Percentiles rank a stretch among this genome's conserved stretches.
phyloP scores from a whole-genome alignment of 2,113 vertebrate genomes.

The Apaloderma vittatum region DNA sequence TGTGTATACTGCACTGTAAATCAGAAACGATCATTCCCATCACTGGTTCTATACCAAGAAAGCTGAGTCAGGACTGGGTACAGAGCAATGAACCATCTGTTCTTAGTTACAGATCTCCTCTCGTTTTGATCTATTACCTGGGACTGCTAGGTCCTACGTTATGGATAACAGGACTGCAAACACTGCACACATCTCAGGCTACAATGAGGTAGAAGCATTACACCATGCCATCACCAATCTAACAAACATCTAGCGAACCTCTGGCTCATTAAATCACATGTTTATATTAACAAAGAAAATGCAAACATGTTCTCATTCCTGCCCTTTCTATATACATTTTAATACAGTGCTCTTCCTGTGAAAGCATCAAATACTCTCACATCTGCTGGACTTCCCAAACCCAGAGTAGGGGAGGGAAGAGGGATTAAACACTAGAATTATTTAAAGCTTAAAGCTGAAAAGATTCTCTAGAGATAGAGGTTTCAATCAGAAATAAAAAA shows the following conservation, averaged over 20 bases:
- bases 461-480: not conserved
- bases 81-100: not conserved
- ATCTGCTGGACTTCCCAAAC: not conserved
- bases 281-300: not conserved
- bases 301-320: not conserved
- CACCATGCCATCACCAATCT: not conserved
- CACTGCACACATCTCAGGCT: not conserved
- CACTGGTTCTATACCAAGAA: not conserved
- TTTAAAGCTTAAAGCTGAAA: slow-evolving; percentile 2
- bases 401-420: not conserved
- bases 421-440: not conserved
- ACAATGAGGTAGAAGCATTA: not conserved
- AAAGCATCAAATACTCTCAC: not conserved
- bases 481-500: not conserved
- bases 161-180: not conserved
- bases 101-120: not conserved
- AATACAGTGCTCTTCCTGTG: not conserved
- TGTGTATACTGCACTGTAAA: not conserved
- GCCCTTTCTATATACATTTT: not conserved
- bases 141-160: not conserved
- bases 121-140: not conserved
- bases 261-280: not conserved
- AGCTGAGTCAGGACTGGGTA: not conserved
- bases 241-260: not conserved
- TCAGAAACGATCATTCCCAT: not conserved